Conservation (phyloP, 2,888 invertebrate species). For the Drosophila limbata region DNA sequence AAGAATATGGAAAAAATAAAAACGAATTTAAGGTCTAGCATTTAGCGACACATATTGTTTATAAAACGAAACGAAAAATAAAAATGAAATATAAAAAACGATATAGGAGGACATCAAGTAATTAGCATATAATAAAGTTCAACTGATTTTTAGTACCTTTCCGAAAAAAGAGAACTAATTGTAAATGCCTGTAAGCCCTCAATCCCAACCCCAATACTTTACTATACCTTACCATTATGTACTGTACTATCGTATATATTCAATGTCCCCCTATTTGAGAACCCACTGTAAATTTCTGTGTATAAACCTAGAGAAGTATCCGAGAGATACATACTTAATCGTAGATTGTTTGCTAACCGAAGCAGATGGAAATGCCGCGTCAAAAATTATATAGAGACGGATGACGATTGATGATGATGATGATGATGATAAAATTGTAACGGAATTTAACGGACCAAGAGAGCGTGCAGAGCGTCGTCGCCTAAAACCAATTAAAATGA, state of each 20-base stretch:
- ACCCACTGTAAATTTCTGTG: conserved; percentile 82
- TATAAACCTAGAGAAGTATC: conserved; percentile 76
- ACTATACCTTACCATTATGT: conserved; percentile 21
- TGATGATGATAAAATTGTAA: conserved; percentile 71
- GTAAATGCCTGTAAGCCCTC: conserved; percentile 73
- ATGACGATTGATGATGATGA: conserved; percentile 27
- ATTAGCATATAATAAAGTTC: conserved; percentile 69
- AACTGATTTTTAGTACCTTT: conserved; percentile 82
- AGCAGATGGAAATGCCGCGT: conserved; percentile 64
- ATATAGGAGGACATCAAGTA: conserved; percentile 37
- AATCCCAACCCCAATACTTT: conserved; percentile 18
- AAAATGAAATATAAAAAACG: conserved; percentile 16
- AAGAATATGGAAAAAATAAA: conserved; percentile 45
- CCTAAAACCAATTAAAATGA: conserved; percentile 78
- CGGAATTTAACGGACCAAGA: conserved; percentile 83
- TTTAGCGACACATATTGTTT: conserved; percentile 78
- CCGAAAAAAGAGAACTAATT: conserved; percentile 60
- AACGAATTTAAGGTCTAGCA: conserved; percentile 81
- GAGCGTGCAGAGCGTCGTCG: conserved; percentile 83
- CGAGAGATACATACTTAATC: conserved; percentile 39
- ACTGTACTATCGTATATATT: conserved; percentile 22
- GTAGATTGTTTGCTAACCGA: conserved; percentile 60
- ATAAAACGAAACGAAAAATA: conserved; percentile 65
- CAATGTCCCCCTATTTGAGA: conserved; percentile 37
- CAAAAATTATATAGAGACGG: conserved; percentile 49